Percentiles rank a stretch among this genome's conserved stretches.
phyloP scores from a whole-genome alignment of 2,888 invertebrate species.

The Oscheius sp. region DNA sequence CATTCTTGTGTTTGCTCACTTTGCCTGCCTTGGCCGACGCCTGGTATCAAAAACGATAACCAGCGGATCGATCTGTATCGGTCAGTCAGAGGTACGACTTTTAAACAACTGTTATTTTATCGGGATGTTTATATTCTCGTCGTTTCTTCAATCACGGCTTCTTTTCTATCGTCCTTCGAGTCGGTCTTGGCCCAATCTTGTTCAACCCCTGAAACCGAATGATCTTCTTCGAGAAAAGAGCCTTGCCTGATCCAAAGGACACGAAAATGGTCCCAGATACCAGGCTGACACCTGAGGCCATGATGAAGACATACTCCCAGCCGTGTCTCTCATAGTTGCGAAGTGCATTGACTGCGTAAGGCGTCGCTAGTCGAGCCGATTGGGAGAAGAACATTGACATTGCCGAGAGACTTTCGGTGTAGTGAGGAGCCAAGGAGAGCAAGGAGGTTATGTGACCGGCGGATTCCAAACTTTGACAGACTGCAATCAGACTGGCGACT shows the following conservation, averaged over 20 bases:
- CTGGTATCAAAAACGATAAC: constrained; percentile 36
- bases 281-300: constrained; percentile 1
- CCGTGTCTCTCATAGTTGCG: constrained; percentile 8
- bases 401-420: constrained; percentile 12
- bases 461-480: constrained; percentile 11
- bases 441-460: constrained; percentile 23
- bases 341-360: constrained; percentile 13
- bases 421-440: constrained; percentile 26
- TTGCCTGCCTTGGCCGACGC: constrained; percentile 16
- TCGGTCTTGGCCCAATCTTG: too few relatives aligned
- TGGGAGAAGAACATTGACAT: constrained; percentile 28
- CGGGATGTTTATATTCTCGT: too few relatives aligned
- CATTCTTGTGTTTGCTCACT: constrained; percentile 29
- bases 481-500: constrained; percentile 2
- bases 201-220: too few relatives aligned
- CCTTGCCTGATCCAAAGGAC: not conserved
- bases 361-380: constrained; percentile 1
- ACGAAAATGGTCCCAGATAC: not conserved
- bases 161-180: too few relatives aligned
- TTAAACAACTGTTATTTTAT: too few relatives aligned
- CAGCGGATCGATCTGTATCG: constrained; percentile 20
- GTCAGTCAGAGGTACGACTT: not conserved
- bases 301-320: constrained; percentile 21
- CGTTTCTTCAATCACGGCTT: too few relatives aligned
- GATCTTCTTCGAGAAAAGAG: too few relatives aligned